Base-by-base conservation (phyloP, 2,888 invertebrate genomes). In the Caenorhabditis imperialis region DNA sequence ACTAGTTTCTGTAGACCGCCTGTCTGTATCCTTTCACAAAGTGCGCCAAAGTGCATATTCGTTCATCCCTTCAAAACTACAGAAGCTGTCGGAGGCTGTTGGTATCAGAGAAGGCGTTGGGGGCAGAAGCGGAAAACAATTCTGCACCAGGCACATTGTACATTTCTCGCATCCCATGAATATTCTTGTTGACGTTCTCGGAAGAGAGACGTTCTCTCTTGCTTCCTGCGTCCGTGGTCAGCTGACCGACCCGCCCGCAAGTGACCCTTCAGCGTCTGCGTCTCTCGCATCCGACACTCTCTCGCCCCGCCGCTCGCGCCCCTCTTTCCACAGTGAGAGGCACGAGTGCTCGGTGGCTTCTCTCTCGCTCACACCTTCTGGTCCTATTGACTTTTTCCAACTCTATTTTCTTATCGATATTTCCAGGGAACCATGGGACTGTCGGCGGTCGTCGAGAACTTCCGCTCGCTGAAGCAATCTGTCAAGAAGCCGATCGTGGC, bases 221-320 rank as follows among this genome's bases (percentile, higher is more conserved):
- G 18, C 20, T 6, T 38, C 40, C 48, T 48, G 47, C 35, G n/a
- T 27, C n/a, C 23, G n/a, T 48, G 54, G 63, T 65, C 63, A 65
- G 63, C 63, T 65, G 63, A 65, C 63, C 63, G 54, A 58, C 37
- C 48, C 48, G 7, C 10, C 6, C 7, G 30, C 30, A 30, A 65
- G 63, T 65, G 63, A 65, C 63, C 63, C 63, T 63, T 55, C 40
- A 55, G 22, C 42, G 63, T 48, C 63, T 65, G 63, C 63, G 51
- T 27, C 54, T 65, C 63, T 33, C 38, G 35, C 8, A 38, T 58
- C 18, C 35, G 20, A 4, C 35, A 14, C 7, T 45, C 25, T 10
- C 30, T 30, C 30, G 30, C 48, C 7, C 27, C n/a, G 35, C 37
- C 20, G 35, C 42, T 40, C 40, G 40, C 53, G 45, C 47, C 47